These are phyloP conservation scores for Drosophila sturtevanti DNA, from an alignment of 1,140 invertebrate species.

Conservation along the genomic window DNA sequence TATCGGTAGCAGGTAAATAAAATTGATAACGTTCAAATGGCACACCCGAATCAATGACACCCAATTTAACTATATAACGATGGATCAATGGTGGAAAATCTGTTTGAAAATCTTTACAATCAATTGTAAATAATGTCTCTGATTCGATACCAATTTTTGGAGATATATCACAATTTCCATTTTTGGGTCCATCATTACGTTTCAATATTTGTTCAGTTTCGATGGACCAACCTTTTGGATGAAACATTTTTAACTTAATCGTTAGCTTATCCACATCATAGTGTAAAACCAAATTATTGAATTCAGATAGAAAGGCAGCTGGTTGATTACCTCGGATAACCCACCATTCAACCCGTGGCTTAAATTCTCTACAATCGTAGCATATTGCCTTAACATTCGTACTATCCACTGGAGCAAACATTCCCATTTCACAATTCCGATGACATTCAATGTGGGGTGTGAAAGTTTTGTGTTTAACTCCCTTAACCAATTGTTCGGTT, in stretches of 20 bases:
- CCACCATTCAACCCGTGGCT: constrained; percentile 26
- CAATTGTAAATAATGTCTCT: constrained; percentile 12
- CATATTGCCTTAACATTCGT: constrained; percentile 9
- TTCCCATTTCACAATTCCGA: constrained; percentile 8
- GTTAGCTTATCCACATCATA: not conserved
- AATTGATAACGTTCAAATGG: not conserved
- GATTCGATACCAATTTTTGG: constrained; percentile 8
- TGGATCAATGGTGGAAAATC: constrained; percentile 2
- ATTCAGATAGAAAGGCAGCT: not conserved
- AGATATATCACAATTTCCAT: not conserved
- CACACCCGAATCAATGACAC: not conserved
- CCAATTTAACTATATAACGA: not conserved
- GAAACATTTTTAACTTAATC: not conserved
- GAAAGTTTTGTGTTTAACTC: not conserved
- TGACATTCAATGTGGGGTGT: constrained; percentile 21
- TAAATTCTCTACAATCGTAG: not conserved
- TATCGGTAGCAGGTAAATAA: not conserved
- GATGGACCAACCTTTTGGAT: not conserved
- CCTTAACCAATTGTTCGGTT: not conserved
- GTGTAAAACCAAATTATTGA: not conserved
- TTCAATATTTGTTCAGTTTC: not conserved
- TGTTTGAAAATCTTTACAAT: constrained; percentile 7
- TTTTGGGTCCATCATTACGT: constrained; percentile 20
- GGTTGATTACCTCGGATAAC: not conserved
- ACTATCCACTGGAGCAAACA: constrained; percentile 13